Evolutionary conservation across 2,888 invertebrate species (phyloP).

Genomic region (Caenorhabditis doughertyi): DNA sequence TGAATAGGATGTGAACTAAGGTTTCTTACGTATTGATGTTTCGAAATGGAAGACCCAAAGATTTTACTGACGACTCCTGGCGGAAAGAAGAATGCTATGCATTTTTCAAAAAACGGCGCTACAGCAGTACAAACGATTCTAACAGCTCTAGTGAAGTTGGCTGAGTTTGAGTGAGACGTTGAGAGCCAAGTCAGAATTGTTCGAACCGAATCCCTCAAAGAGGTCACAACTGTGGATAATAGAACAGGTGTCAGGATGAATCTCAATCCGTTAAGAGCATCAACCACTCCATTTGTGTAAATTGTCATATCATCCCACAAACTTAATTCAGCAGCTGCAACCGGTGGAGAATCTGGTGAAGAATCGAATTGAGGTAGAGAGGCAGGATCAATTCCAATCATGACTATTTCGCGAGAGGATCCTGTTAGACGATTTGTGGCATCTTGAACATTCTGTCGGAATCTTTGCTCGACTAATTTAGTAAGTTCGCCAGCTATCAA

Average conservation of each 20-base stretch:
- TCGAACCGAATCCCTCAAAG: slow-evolving; percentile 69
- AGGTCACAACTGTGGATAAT: slow-evolving; percentile 60
- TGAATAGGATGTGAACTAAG: too few relatives aligned
- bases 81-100: slow-evolving; percentile 70
- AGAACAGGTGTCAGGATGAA: slow-evolving; percentile 76
- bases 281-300: slow-evolving; percentile 78
- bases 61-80: slow-evolving; percentile 57
- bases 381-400: slow-evolving; percentile 61
- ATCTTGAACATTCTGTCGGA: slow-evolving; percentile 69
- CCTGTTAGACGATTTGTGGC: slow-evolving; percentile 67
- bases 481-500: slow-evolving; percentile 75
- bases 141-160: slow-evolving; percentile 66
- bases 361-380: slow-evolving; percentile 56
- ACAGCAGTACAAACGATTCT: slow-evolving; percentile 66
- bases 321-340: slow-evolving; percentile 77
- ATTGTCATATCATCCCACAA: slow-evolving; percentile 81
- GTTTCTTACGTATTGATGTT: slow-evolving; percentile 71
- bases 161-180: slow-evolving; percentile 60
- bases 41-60: slow-evolving; percentile 65
- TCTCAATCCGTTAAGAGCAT: slow-evolving; percentile 78
- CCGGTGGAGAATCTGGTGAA: slow-evolving; percentile 61
- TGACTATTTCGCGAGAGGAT: slow-evolving; percentile 48
- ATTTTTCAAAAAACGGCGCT: slow-evolving; percentile 69
- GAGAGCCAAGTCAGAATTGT: slow-evolving; percentile 72
- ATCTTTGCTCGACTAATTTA: slow-evolving; percentile 72